phyloP scores from a whole-genome alignment of 2,113 vertebrate species.

The Lophius piscatorius region DNA sequence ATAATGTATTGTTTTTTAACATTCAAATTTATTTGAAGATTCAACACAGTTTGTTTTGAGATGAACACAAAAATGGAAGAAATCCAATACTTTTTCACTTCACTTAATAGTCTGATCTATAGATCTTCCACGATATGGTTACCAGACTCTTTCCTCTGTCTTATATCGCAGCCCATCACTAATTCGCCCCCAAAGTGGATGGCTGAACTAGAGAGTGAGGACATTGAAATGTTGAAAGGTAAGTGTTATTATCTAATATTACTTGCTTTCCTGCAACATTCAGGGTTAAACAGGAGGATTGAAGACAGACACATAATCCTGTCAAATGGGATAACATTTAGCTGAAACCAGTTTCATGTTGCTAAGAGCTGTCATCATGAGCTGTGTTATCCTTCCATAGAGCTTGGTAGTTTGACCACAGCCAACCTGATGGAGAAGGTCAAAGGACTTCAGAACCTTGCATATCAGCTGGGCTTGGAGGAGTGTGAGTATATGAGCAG shows the following conservation, averaged over 20 bases:
- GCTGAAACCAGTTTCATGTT: neutral
- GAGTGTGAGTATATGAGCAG: conserved; percentile 89
- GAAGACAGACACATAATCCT: neutral
- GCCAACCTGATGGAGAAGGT: conserved; percentile 99
- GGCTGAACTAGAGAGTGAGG: conserved; percentile 96
- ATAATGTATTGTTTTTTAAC: no score
- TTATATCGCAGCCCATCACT: conserved; percentile 88
- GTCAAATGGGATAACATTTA: conserved; percentile 20
- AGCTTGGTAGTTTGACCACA: conserved; percentile 95
- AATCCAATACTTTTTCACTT: no score
- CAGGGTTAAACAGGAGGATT: neutral
- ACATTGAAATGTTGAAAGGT: conserved; percentile 99
- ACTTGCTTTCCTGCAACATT: conserved; percentile 3
- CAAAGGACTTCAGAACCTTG: conserved; percentile 96
- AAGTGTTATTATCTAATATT: conserved; percentile 2
- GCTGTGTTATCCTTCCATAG: conserved; percentile 62
- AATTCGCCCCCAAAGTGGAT: conserved; percentile 98
- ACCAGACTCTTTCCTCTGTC: conserved; percentile 15
- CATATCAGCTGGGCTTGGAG: conserved; percentile 96
- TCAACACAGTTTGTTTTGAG: no score
- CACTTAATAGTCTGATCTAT: neutral
- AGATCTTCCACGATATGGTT: conserved; percentile 1
- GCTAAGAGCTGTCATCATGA: neutral
- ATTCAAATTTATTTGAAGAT: no score
- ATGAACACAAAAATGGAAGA: no score